Percentiles rank a stretch among this genome's conserved stretches.
Evolutionary conservation across 2,113 vertebrate species (phyloP).

Genomic region (Trinectes maculatus): DNA sequence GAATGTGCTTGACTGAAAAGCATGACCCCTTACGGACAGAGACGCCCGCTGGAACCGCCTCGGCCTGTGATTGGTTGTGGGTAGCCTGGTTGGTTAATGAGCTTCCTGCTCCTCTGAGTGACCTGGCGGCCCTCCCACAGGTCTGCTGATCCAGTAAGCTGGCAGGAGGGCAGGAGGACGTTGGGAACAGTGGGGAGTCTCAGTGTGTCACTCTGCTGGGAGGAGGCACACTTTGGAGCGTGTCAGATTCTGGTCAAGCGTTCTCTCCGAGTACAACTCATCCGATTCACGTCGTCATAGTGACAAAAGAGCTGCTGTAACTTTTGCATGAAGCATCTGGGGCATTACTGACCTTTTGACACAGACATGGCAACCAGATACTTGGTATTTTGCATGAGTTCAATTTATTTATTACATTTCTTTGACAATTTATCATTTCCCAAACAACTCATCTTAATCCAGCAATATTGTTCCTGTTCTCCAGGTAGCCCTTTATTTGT

Average conservation of each 20-base stretch:
- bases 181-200: constrained; percentile 20
- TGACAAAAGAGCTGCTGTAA: constrained; percentile 8
- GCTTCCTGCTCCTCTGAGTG: constrained; percentile 27
- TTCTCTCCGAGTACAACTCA: constrained; percentile 17
- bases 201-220: constrained; percentile 39
- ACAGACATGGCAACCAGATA: constrained; percentile 6
- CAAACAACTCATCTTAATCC: too few species aligned
- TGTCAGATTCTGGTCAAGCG: constrained; percentile 30
- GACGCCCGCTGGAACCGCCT: constrained; percentile 6
- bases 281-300: constrained; percentile 3
- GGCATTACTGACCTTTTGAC: not conserved
- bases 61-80: constrained; percentile 23
- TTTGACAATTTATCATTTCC: not conserved
- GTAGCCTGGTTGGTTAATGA: constrained; percentile 35
- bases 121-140: constrained; percentile 33
- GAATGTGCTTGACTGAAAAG: constrained; percentile 52
- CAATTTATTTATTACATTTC: not conserved
- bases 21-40: constrained; percentile 33
- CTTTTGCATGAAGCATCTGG: not conserved
- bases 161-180: constrained; percentile 14
- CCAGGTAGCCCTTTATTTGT: not conserved
- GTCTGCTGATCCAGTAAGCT: constrained; percentile 32
- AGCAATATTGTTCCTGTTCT: not conserved
- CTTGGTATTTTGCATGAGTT: constrained; percentile 6
- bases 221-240: constrained; percentile 50